phyloP scores from a whole-genome alignment of 2,888 invertebrate genomes.

The Leucophenga maculata region DNA sequence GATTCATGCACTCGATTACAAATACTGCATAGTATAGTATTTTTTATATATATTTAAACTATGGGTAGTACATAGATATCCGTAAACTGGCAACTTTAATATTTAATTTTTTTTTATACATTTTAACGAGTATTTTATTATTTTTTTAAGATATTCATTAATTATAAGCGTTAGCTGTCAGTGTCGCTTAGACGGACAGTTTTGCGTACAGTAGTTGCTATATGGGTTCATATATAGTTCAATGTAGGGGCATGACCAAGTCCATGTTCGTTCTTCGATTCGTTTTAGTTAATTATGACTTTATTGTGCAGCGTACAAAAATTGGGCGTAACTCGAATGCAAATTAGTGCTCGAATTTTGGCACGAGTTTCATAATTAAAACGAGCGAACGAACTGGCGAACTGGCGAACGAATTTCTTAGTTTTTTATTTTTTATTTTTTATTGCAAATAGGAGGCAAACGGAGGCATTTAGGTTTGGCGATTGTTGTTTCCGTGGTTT shows the following conservation, averaged over 20 bases:
- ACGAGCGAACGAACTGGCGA: neutral
- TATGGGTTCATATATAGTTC: too few species aligned
- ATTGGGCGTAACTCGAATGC: slow-evolving; percentile 47
- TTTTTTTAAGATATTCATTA: too few species aligned
- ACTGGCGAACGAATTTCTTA: neutral
- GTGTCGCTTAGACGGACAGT: neutral
- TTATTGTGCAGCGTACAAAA: slow-evolving; percentile 34
- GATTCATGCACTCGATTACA: neutral
- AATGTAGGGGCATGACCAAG: slow-evolving; percentile 1
- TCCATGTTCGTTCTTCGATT: too few species aligned
- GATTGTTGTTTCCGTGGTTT: neutral
- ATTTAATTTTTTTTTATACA: too few species aligned
- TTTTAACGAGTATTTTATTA: too few species aligned
- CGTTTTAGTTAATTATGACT: slow-evolving; percentile 18
- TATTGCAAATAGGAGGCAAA: neutral
- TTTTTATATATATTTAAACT: too few species aligned
- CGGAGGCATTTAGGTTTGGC: neutral
- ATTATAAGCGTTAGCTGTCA: neutral
- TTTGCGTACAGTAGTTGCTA: neutral
- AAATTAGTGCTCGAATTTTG: slow-evolving; percentile 55
- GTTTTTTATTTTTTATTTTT: neutral
- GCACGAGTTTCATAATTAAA: slow-evolving; percentile 62
- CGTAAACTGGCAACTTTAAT: too few species aligned
- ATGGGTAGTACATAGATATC: too few species aligned
- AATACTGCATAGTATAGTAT: too few species aligned